These are phyloP conservation scores for Lasioglossum figueresi DNA, from an alignment of 2,888 invertebrate genomes.

Conservation along the genomic window DNA sequence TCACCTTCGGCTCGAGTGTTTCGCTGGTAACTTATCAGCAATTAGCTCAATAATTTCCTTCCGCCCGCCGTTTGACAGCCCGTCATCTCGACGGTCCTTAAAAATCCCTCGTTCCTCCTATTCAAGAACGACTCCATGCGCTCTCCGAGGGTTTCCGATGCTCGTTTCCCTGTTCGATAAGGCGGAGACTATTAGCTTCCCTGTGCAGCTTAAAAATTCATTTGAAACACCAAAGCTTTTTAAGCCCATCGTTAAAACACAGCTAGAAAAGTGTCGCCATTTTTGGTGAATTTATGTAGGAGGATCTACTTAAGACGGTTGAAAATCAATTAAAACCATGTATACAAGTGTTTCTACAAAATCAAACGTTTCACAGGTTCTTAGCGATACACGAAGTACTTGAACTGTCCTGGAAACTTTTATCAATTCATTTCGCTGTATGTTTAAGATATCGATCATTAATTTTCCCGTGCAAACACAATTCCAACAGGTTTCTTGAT, in stretches of 20 bases:
- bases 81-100: constrained; percentile 70
- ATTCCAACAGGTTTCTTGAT: not conserved
- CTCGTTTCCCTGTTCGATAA: not conserved
- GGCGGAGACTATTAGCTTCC: not conserved
- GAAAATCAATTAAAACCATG: not conserved
- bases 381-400: no score
- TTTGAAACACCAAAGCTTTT: not conserved
- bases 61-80: constrained; percentile 73
- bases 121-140: not conserved
- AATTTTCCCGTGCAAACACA: not conserved
- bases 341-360: not conserved
- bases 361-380: not conserved
- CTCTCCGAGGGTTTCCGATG: not conserved
- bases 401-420: not conserved
- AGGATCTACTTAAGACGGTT: not conserved
- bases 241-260: not conserved
- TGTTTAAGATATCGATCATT: not conserved
- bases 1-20: constrained; percentile 73
- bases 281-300: not conserved
- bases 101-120: constrained; percentile 57
- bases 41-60: constrained; percentile 83
- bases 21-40: constrained; percentile 80
- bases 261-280: not conserved
- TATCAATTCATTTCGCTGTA: not conserved
- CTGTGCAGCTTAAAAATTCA: not conserved